A percentile compares a stretch with the other conserved stretches of the same genome.
Conservation (phyloP, 2,888 invertebrate species). For the Stratiomys singularior region DNA sequence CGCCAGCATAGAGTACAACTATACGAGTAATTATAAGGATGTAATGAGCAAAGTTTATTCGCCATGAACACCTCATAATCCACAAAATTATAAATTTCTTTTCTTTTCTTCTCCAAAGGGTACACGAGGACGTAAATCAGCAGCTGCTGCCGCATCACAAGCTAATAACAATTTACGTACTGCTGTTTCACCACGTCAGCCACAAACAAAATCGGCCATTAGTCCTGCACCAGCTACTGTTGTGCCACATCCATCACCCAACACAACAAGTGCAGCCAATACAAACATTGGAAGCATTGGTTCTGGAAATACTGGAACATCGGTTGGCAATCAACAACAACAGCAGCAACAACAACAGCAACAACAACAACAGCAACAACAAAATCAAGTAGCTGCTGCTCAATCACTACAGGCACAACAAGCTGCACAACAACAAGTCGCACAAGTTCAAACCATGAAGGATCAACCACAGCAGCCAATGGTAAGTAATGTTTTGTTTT, state of each 20-base stretch:
- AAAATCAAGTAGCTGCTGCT: slow-evolving; percentile 55
- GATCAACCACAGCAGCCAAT: slow-evolving; percentile 67
- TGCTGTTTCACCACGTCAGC: slow-evolving; percentile 52
- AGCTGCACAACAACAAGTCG: slow-evolving; percentile 55
- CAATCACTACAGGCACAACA: slow-evolving; percentile 50
- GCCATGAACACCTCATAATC: too few species aligned
- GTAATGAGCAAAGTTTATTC: too few species aligned
- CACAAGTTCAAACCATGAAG: slow-evolving; percentile 66
- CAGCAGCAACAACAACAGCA: slow-evolving; percentile 44
- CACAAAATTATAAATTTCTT: background rate
- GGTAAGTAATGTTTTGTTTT: slow-evolving; percentile 58
- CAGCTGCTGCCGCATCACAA: slow-evolving; percentile 46
- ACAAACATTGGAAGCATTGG: slow-evolving; percentile 50
- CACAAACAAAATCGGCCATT: slow-evolving; percentile 53
- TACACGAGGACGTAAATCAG: slow-evolving; percentile 54
- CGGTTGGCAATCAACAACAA: slow-evolving; percentile 46
- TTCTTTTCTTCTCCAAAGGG: slow-evolving; percentile 49
- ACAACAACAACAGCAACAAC: slow-evolving; percentile 53
- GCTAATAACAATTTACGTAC: slow-evolving; percentile 52
- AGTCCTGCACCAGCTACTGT: slow-evolving; percentile 55
- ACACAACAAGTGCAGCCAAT: slow-evolving; percentile 52
- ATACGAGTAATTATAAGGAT: too few species aligned
- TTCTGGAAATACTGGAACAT: slow-evolving; percentile 42
- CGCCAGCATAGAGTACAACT: too few species aligned
- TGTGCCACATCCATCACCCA: slow-evolving; percentile 55